Conservation (phyloP, 2,888 invertebrate species). For the Cryptosula pallasiana region DNA sequence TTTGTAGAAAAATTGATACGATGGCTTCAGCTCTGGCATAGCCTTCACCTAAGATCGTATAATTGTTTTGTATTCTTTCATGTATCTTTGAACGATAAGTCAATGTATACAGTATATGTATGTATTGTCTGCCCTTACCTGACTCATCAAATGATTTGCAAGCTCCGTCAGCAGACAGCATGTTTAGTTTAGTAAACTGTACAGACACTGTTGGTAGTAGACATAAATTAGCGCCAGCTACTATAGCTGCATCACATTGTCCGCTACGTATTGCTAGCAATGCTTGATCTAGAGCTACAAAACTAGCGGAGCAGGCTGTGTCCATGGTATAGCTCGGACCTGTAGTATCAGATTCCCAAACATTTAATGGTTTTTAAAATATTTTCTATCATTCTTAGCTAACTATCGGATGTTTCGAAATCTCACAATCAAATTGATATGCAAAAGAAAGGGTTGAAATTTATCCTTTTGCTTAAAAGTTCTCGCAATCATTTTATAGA, state of each 20-base stretch:
- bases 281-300: conserved; percentile 79
- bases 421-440: too few species aligned
- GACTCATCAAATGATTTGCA: conserved; percentile 96
- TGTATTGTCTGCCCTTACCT: too few species aligned
- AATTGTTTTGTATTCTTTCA: too few species aligned
- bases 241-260: conserved; percentile 91
- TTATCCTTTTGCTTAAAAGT: too few species aligned
- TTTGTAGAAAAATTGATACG: conserved; percentile 76
- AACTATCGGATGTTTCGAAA: too few species aligned
- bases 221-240: conserved; percentile 85
- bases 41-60: too few species aligned
- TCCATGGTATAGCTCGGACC: conserved; percentile 92
- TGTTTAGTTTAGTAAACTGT: conserved; percentile 86
- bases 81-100: too few species aligned
- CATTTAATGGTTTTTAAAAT: too few species aligned
- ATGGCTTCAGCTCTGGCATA: conserved; percentile 88
- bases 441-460: too few species aligned
- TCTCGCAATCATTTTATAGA: too few species aligned
- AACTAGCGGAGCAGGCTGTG: conserved; percentile 93
- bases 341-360: conserved; percentile 41
- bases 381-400: too few species aligned
- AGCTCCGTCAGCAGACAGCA: conserved; percentile 83
- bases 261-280: conserved; percentile 57
- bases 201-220: conserved; percentile 84
- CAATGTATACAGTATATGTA: too few species aligned